Evolutionary conservation across 2,797 vertebrate species (phyloP).

Genomic region (Epinephelus coioides): DNA sequence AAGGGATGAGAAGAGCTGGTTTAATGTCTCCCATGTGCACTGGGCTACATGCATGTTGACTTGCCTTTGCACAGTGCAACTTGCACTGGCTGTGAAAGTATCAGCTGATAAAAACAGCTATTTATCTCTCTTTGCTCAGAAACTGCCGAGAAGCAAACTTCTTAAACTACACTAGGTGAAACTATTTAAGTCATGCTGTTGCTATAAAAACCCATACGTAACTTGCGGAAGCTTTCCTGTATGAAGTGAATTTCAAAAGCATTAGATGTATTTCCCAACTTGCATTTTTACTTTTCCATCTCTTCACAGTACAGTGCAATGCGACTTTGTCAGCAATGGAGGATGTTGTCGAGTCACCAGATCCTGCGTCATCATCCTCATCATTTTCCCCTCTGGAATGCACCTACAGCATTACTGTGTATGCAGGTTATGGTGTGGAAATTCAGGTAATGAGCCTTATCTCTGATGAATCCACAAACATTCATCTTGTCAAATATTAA

Average conservation of each 20-base stretch:
- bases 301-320: constrained; percentile 90
- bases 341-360: constrained; percentile 92
- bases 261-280: not conserved
- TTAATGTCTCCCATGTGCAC: not conserved
- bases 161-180: not conserved
- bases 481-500: not conserved
- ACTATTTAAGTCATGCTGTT: not conserved
- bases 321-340: constrained; percentile 91
- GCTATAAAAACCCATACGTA: not conserved
- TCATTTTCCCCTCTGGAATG: constrained; percentile 90
- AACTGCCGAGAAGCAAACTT: not conserved
- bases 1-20: not conserved
- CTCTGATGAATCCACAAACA: not conserved
- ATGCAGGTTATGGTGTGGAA: constrained; percentile 93
- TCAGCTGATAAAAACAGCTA: not conserved
- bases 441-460: constrained; percentile 86
- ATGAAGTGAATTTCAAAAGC: not conserved
- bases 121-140: not conserved
- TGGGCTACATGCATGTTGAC: not conserved
- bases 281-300: constrained; percentile 4
- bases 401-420: constrained; percentile 93
- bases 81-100: not conserved
- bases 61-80: not conserved
- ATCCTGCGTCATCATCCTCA: constrained; percentile 79
- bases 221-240: not conserved